Base-by-base conservation (phyloP, 2,797 vertebrate species). In the Enteromius thamalakanensis region DNA sequence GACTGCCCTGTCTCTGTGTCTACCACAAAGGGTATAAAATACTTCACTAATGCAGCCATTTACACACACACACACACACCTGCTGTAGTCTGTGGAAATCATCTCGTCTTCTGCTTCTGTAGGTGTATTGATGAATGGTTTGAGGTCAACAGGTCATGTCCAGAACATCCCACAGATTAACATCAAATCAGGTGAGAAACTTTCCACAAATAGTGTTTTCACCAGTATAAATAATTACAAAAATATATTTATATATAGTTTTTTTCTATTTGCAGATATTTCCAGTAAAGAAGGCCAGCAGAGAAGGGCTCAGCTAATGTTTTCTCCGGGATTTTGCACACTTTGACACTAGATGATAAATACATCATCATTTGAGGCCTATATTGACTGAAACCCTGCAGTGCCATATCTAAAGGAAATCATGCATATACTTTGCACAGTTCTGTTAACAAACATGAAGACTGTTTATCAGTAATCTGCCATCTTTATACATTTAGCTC, bases 111-210 rank as follows among this genome's bases (percentile, higher is more conserved):
- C 80, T 81, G 12, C 19, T 71, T 23, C 86, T 88, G 74, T 91
- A 99, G 98, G 90, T 99, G 98, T 92, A 99, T 99, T 96, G 97
- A 99, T 77, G 96, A 97, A 89, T 99, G 98, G 98, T 99, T 99
- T 92, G 94, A 96, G 94, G 97, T 99, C 91, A 99, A 98, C 89
- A 95, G 98, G 92, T 99, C 97, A 19, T 99, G 98, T 91, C 98
- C 98, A 83, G 97, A 98, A 90, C 97, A 99, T 92, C 98, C 98
- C 12, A 91, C 95, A 8, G 96, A 99, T 91, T 98, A 96, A 95
- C 77, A 23, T 19, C 37, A 0, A 49, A 26, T 69, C 55, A 23
- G 37, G 65, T 80, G 72, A 85, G 12, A 58, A 26, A 42, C 21
- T 80, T 64, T 45, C 19, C 26, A 64, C 14, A 26, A 32, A 64